Evolutionary conservation across 1,140 invertebrate genomes (phyloP), one percentile per base, ranked within the genome.

Genomic region (Pogonomyrmex californicus): DNA sequence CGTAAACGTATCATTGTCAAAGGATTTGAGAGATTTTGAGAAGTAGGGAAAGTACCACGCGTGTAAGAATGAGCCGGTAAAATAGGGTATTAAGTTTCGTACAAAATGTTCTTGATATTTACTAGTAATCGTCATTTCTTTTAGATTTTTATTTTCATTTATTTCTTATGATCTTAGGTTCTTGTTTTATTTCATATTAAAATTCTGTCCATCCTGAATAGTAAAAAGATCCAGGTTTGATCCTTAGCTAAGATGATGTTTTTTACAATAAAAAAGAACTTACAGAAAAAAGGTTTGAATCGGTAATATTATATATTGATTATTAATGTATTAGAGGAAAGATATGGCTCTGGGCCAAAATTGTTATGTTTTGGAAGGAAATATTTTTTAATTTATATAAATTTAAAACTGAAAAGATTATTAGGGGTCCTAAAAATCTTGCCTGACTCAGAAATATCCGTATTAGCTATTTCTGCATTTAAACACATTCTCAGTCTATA

Each of bases 1-100:
- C 89, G 88, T 93, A 92, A 93, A 92, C 90, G 90, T 93, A 92
- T 93, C 93, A 94, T 93, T 92, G 93, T 94, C 92, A 87, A 92
- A 93, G 93, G 94, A 94, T 94, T 94, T 93, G 90, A 83, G 90
- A 94, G 93, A 92, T 93, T 93, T 93, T 51, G 33, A 63, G 71
- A 30, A 87, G 51, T 14, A 17, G n/a, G 44, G 60, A 30, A 47
- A 56, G 38, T 3, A 71, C 38, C 6, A 30, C 10, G 88, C 17
- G 44, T 23, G 23, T 23, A 23, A 23, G 23, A 82, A 38, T 12
- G 62, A 33, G 4, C 33, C 33, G 51, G 58, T 65, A 66, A 58
- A 89, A 89, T 88, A 36, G 86, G 66, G 14, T 44, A 56, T 79
- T 79, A 70, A n/a, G 60, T 47, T 76, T 86, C 17, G 12, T 36